phyloP scores from a whole-genome alignment of 2,113 vertebrate species.

The Microtus richardsoni region DNA sequence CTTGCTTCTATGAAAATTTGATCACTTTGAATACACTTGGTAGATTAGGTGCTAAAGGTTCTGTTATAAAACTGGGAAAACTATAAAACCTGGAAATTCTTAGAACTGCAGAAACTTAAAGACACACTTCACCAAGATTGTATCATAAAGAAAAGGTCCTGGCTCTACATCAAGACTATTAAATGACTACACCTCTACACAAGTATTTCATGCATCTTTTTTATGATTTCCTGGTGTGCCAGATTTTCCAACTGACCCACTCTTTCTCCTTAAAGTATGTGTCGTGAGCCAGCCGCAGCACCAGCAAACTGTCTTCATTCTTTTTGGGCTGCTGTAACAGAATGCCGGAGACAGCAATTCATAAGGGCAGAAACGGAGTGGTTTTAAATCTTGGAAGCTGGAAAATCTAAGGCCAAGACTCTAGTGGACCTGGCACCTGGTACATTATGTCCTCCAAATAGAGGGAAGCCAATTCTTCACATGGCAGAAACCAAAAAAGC shows the following conservation, averaged over 20 bases:
- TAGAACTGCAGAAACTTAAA: constrained; percentile 36
- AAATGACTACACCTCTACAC: not conserved
- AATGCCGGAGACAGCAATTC: not conserved
- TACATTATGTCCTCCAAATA: not conserved
- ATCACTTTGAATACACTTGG: not conserved
- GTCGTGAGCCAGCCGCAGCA: not conserved
- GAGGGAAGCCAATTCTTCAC: no score
- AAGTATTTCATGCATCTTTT: not conserved
- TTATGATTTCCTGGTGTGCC: not conserved
- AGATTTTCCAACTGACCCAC: not conserved
- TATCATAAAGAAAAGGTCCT: not conserved
- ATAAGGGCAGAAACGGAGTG: not conserved
- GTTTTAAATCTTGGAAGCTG: not conserved
- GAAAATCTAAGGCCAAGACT: not conserved
- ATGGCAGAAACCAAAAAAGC: not conserved
- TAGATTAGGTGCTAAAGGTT: constrained; percentile 6
- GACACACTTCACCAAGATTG: not conserved
- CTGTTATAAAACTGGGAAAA: not conserved
- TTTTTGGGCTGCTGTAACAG: not conserved
- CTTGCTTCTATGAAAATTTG: not conserved
- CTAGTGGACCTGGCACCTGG: not conserved
- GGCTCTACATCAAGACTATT: not conserved
- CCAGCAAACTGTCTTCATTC: not conserved
- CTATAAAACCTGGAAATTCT: not conserved
- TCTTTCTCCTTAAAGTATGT: not conserved